Evolutionary conservation across 2,888 invertebrate species (phyloP).

Genomic region (Mesopsocus fuscifrons): DNA sequence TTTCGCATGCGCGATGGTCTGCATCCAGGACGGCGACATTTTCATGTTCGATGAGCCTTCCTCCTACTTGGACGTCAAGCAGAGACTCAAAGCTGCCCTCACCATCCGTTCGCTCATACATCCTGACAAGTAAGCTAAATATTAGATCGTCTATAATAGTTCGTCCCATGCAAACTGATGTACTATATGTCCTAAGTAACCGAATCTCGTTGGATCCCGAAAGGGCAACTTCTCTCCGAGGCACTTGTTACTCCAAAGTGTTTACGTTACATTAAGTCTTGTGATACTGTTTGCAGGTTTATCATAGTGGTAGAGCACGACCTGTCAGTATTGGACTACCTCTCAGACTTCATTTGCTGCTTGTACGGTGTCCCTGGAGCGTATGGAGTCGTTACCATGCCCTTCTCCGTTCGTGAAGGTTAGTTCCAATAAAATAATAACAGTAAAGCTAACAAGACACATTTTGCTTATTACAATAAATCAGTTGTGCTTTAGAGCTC

Average conservation of each 20-base stretch:
- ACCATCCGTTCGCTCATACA: slow-evolving; percentile 83
- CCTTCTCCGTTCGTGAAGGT: slow-evolving; percentile 98
- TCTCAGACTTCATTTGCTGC: slow-evolving; percentile 98
- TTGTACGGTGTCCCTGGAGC: slow-evolving; percentile 96
- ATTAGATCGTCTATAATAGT: background rate
- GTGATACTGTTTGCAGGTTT: slow-evolving; percentile 67
- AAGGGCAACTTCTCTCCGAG: too few relatives aligned
- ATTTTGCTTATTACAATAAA: too few relatives aligned
- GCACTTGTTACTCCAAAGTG: too few relatives aligned
- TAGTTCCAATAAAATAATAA: too few relatives aligned
- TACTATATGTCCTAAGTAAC: background rate
- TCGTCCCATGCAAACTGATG: too few relatives aligned
- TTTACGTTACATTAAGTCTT: too few relatives aligned
- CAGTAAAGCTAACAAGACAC: too few relatives aligned
- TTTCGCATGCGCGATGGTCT: slow-evolving; percentile 96
- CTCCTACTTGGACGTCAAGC: slow-evolving; percentile 96
- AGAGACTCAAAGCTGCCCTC: slow-evolving; percentile 88
- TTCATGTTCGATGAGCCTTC: slow-evolving; percentile 99
- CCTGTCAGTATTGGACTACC: slow-evolving; percentile 93
- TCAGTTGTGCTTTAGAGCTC: too few relatives aligned
- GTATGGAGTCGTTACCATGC: slow-evolving; percentile 99
- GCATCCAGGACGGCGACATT: slow-evolving; percentile 95
- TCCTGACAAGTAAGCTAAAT: slow-evolving; percentile 74
- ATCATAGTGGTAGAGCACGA: slow-evolving; percentile 99
- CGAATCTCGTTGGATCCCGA: slow-evolving; percentile 1